Evolutionary conservation across 2,797 vertebrate genomes (phyloP).

Genomic region (Hozukius guyotensis): DNA sequence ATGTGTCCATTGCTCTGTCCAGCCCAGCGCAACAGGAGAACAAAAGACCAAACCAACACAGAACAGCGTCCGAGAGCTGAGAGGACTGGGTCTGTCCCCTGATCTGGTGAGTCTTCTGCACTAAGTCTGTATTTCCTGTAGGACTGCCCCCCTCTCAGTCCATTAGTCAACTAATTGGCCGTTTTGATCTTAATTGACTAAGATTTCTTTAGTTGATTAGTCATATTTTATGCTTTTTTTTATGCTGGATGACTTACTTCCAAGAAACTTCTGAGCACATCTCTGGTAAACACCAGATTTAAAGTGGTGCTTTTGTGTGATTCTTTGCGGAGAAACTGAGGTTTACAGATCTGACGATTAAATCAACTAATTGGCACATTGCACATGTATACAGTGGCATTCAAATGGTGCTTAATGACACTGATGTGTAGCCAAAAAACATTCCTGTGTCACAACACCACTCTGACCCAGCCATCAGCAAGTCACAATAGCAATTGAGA

Average conservation of each 20-base stretch:
- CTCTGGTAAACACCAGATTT: too few species aligned
- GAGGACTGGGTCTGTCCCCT: slow-evolving; percentile 93
- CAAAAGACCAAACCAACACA: slow-evolving; percentile 98
- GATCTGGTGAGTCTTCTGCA: slow-evolving; percentile 87
- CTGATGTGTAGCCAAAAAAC: not conserved
- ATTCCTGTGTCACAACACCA: not conserved
- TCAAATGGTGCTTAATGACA: not conserved
- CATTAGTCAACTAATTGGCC: too few species aligned
- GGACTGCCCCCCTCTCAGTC: not conserved
- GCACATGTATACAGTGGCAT: not conserved
- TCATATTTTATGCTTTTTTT: too few species aligned
- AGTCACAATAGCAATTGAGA: not conserved
- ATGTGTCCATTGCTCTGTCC: not conserved
- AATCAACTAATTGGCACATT: not conserved
- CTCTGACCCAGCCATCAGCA: not conserved
- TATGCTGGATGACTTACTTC: too few species aligned
- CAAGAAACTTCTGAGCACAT: too few species aligned
- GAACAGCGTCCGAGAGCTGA: slow-evolving; percentile 93
- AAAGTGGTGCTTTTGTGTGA: too few species aligned
- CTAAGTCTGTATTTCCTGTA: not conserved
- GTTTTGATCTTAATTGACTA: too few species aligned
- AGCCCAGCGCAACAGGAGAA: slow-evolving; percentile 96
- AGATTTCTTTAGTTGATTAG: too few species aligned
- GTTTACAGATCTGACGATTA: too few species aligned
- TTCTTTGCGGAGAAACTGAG: too few species aligned